These are phyloP conservation scores for Sussaba pulchella DNA, from an alignment of 2,888 invertebrate species.

Conservation along the genomic window DNA sequence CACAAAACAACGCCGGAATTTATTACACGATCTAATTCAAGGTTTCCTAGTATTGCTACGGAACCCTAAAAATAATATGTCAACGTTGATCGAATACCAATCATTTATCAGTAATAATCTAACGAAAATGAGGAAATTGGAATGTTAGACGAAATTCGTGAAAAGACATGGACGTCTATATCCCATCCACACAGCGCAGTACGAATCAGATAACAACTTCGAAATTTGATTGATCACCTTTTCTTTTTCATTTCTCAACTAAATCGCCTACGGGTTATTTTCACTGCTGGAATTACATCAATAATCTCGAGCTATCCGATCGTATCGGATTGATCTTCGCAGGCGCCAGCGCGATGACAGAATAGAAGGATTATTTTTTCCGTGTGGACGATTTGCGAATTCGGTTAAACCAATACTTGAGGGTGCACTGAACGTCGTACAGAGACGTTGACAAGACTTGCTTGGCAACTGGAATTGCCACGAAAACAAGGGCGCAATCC, in stretches of 20 bases:
- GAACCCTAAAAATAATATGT: slow-evolving; percentile 10
- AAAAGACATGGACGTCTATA: neutral
- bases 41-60: too few relatives aligned
- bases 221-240: slow-evolving; percentile 40
- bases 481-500: too few relatives aligned
- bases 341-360: slow-evolving; percentile 38
- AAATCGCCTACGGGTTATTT: slow-evolving; percentile 44
- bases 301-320: neutral
- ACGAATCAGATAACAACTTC: slow-evolving; percentile 10
- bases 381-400: neutral
- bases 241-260: slow-evolving; percentile 12
- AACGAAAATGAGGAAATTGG: neutral
- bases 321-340: slow-evolving; percentile 11
- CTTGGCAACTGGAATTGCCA: too few relatives aligned
- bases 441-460: neutral
- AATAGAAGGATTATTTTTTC: slow-evolving; percentile 38
- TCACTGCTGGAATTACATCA: slow-evolving; percentile 14
- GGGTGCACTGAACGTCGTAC: neutral
- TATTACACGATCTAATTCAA: too few relatives aligned
- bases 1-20: too few relatives aligned
- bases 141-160: neutral
- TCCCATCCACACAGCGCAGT: neutral
- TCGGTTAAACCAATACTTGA: neutral
- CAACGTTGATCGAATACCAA: neutral
- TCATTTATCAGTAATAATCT: too few relatives aligned